phyloP scores from a whole-genome alignment of 1,140 invertebrate genomes.

The Apolygus lucorum region DNA sequence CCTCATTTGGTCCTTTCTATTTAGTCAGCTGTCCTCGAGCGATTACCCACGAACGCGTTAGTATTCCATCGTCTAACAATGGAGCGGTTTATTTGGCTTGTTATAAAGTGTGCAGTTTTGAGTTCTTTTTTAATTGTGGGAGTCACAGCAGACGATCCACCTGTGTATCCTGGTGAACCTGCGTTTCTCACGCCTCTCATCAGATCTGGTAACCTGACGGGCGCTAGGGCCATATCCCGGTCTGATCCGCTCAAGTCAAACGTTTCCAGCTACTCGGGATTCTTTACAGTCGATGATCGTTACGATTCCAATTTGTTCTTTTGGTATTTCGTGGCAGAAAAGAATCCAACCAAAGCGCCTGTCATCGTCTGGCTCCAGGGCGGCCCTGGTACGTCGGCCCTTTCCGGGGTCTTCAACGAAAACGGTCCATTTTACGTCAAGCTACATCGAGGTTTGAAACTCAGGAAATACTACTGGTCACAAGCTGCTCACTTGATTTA shows the following conservation, averaged over 20 bases:
- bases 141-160: neutral
- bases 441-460: slow-evolving; percentile 46
- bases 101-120: too few relatives aligned
- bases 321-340: slow-evolving; percentile 63
- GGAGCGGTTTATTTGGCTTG: too few relatives aligned
- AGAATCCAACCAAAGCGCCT: slow-evolving; percentile 32
- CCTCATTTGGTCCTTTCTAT: too few relatives aligned
- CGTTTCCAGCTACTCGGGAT: slow-evolving; percentile 48
- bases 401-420: slow-evolving; percentile 73
- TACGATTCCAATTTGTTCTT: slow-evolving; percentile 64
- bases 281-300: slow-evolving; percentile 56
- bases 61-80: too few relatives aligned
- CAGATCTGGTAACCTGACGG: slow-evolving; percentile 24
- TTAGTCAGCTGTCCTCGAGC: too few relatives aligned
- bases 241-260: slow-evolving; percentile 22
- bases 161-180: slow-evolving; percentile 12
- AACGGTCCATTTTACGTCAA: slow-evolving; percentile 40
- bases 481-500: slow-evolving; percentile 65
- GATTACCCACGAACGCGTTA: too few relatives aligned
- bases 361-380: slow-evolving; percentile 81
- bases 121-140: too few relatives aligned
- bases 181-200: slow-evolving; percentile 30
- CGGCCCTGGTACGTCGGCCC: slow-evolving; percentile 66
- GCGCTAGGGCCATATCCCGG: slow-evolving; percentile 19
- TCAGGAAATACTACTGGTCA: slow-evolving; percentile 64